Conservation (phyloP, 2,113 vertebrate species). For the Atherinomorus stipes region DNA sequence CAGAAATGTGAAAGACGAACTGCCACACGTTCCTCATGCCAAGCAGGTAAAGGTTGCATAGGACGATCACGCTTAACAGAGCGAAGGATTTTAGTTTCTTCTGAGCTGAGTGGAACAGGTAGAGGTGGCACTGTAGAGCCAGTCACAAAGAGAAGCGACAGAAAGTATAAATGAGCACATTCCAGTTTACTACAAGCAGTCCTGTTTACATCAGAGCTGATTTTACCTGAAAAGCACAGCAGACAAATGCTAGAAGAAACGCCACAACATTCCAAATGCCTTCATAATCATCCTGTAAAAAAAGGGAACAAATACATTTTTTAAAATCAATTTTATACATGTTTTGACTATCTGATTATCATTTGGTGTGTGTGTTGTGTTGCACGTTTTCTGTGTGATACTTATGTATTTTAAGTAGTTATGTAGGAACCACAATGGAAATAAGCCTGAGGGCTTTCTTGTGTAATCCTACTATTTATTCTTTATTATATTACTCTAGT, state of each 20-base stretch:
- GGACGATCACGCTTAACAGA: conserved; percentile 82
- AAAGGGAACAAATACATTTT: neutral
- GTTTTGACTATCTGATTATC: too few species aligned
- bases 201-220: neutral
- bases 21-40: conserved; percentile 92
- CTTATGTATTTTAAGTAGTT: too few species aligned
- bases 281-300: conserved; percentile 88
- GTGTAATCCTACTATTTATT: too few species aligned
- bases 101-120: conserved; percentile 89
- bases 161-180: neutral
- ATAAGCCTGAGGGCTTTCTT: too few species aligned
- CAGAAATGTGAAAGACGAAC: conserved; percentile 90
- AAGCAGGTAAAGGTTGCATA: conserved; percentile 90
- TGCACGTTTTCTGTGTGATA: too few species aligned
- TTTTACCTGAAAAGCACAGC: conserved; percentile 90
- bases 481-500: too few species aligned
- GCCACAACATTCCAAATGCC: conserved; percentile 90
- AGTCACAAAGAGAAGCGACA: neutral
- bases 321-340: neutral
- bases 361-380: too few species aligned
- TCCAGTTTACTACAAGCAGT: neutral
- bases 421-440: too few species aligned
- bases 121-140: conserved; percentile 89
- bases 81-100: conserved; percentile 86
- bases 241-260: conserved; percentile 91